Conservation (phyloP, 2,888 invertebrate species). For the Thumatha senex region DNA sequence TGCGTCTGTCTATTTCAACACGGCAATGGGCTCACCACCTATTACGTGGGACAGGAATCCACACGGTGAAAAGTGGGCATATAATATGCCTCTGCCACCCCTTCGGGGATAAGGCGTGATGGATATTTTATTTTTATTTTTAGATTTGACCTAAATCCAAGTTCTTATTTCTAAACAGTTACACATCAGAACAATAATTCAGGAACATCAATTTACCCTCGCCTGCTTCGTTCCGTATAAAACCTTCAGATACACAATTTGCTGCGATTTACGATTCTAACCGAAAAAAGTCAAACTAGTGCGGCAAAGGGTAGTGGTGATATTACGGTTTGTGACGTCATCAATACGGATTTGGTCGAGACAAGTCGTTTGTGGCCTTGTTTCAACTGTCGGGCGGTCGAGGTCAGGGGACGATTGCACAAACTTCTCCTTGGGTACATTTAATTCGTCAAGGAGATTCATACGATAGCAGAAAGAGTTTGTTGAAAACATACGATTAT, state of each 20-base stretch:
- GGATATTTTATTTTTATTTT: too few species aligned
- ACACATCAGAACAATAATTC: neutral
- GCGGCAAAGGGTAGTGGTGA: neutral
- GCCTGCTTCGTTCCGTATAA: neutral
- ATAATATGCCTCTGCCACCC: too few species aligned
- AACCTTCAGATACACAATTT: slow-evolving; percentile 7
- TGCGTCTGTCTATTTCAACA: too few species aligned
- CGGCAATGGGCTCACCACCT: too few species aligned
- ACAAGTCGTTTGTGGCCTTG: slow-evolving; percentile 17
- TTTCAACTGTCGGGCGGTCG: slow-evolving; percentile 4
- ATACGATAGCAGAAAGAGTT: slow-evolving; percentile 4
- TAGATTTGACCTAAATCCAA: too few species aligned
- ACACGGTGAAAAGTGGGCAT: too few species aligned
- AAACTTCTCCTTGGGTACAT: neutral
- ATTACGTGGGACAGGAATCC: too few species aligned
- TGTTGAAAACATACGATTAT: too few species aligned
- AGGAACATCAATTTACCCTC: slow-evolving; percentile 1
- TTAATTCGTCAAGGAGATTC: neutral
- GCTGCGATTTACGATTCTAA: slow-evolving; percentile 6
- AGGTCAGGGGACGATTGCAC: slow-evolving; percentile 8
- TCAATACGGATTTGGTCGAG: slow-evolving; percentile 9
- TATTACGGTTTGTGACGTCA: slow-evolving; percentile 13
- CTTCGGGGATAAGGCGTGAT: too few species aligned
- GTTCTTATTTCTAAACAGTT: neutral
- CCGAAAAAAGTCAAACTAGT: neutral